Evolutionary conservation across 1,140 invertebrate genomes (phyloP).

Genomic region (Linepithema humile): DNA sequence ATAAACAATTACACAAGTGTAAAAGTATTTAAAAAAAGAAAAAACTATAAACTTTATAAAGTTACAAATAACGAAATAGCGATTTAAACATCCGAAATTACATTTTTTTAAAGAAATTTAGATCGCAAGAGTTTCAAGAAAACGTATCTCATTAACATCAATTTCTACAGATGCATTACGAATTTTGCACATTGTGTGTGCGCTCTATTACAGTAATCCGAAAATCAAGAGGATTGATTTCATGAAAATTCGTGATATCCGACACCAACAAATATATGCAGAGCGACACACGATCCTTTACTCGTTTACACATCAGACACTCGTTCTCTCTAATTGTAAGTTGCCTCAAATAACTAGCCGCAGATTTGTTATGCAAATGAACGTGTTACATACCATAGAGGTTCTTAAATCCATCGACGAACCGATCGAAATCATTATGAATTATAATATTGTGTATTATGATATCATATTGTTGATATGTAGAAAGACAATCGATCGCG

Average conservation of each 20-base stretch:
- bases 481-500: no score
- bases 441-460: no score
- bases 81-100: neutral
- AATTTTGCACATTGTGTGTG: neutral
- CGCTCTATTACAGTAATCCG: neutral
- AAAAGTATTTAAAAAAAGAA: no score
- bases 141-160: neutral
- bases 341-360: neutral
- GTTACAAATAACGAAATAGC: no score
- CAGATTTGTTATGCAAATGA: slow-evolving; percentile 22
- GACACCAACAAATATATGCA: slow-evolving; percentile 8
- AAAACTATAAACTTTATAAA: no score
- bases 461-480: no score
- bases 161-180: neutral
- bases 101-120: no score
- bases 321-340: slow-evolving; percentile 8
- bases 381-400: neutral
- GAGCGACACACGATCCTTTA: slow-evolving; percentile 5
- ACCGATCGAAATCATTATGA: no score
- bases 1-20: no score
- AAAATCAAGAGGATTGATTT: slow-evolving; percentile 37
- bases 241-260: slow-evolving; percentile 18
- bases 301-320: slow-evolving; percentile 30
- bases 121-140: no score
- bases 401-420: no score